Evolutionary conservation across 92 coral and sea anemone species (phyloP).

Genomic region (Phenganax subtilis): DNA sequence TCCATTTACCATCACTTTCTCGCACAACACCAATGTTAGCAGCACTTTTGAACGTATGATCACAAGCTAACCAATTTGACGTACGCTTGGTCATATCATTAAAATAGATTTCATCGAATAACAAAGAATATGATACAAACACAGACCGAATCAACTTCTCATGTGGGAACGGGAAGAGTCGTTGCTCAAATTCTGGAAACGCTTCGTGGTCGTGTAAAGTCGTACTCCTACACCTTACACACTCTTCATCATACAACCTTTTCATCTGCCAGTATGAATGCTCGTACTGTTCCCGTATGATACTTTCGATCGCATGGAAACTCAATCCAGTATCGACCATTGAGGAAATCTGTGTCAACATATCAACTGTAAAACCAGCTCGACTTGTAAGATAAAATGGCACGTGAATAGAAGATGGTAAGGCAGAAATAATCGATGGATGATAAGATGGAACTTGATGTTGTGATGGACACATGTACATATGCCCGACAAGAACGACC

Average conservation of each 20-base stretch:
- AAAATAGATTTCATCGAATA: slow-evolving; percentile 4
- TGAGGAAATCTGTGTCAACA: slow-evolving; percentile 31
- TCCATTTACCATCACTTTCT: slow-evolving; percentile 25
- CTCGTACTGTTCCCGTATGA: slow-evolving; percentile 34
- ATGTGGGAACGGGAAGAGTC: slow-evolving; percentile 38
- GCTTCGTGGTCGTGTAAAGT: neutral
- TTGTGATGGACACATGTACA: too few relatives aligned
- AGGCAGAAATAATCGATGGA: neutral
- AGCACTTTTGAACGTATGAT: slow-evolving; percentile 44
- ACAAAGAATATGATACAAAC: slow-evolving; percentile 15
- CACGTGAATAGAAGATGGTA: slow-evolving; percentile 32
- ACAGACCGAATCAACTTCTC: slow-evolving; percentile 9
- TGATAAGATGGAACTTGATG: too few relatives aligned
- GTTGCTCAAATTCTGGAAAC: slow-evolving; percentile 24
- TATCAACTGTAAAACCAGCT: slow-evolving; percentile 35
- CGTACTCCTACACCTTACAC: neutral
- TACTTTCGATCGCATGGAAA: slow-evolving; percentile 37
- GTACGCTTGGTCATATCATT: slow-evolving; percentile 19
- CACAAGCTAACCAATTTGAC: slow-evolving; percentile 36
- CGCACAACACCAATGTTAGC: slow-evolving; percentile 35
- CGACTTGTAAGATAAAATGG: slow-evolving; percentile 45
- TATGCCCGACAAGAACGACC: too few relatives aligned
- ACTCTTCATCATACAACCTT: neutral
- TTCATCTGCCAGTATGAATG: slow-evolving; percentile 22
- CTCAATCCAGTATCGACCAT: slow-evolving; percentile 41